A percentile compares a stretch with the other conserved stretches of the same genome.
Conservation (phyloP, 2,113 vertebrate genomes). For the Chitala chitala region DNA sequence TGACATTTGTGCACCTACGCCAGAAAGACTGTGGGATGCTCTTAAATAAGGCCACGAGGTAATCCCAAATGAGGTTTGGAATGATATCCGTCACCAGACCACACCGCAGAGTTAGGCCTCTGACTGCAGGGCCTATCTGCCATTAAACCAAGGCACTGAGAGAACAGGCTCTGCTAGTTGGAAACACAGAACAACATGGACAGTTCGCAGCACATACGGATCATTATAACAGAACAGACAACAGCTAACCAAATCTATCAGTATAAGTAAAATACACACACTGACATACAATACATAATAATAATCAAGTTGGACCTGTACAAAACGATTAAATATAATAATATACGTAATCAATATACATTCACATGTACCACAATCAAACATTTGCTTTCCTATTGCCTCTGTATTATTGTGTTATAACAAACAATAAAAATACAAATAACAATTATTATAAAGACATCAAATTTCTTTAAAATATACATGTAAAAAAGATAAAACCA, state of each 20-base stretch:
- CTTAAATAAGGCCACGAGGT: not conserved
- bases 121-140: not conserved
- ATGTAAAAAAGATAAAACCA: constrained; percentile 42
- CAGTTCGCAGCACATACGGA: not conserved
- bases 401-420: constrained; percentile 18
- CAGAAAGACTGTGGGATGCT: constrained; percentile 18
- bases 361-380: constrained; percentile 56
- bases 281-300: constrained; percentile 26
- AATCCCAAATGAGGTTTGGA: constrained; percentile 35
- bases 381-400: constrained; percentile 37
- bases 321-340: constrained; percentile 51
- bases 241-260: constrained; percentile 9
- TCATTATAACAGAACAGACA: not conserved
- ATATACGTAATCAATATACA: constrained; percentile 64
- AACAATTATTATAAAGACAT: constrained; percentile 35
- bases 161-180: not conserved
- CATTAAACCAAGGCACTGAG: not conserved
- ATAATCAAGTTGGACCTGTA: constrained; percentile 51
- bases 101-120: not conserved
- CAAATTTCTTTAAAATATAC: constrained; percentile 33
- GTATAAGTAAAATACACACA: constrained; percentile 20
- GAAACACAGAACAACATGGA: not conserved
- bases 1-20: constrained; percentile 29
- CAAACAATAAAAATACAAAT: constrained; percentile 49
- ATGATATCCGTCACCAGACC: too few species aligned